Conservation (phyloP, 2,888 invertebrate genomes). For the Cephonodes hylas region DNA sequence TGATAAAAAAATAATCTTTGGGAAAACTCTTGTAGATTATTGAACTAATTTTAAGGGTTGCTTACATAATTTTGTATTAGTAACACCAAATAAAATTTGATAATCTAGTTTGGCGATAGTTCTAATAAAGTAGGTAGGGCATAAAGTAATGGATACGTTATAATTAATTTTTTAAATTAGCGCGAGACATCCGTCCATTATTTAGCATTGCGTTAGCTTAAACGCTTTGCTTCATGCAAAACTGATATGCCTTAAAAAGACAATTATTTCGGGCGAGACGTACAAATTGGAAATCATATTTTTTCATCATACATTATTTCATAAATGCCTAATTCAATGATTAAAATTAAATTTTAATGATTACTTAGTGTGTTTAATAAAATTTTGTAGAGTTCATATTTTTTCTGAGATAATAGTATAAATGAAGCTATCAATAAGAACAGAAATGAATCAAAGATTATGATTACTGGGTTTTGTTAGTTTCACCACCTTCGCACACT, state of each 20-base stretch:
- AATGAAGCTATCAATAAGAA: not conserved
- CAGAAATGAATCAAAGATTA: not conserved
- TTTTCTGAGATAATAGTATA: too few species aligned
- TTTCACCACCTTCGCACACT: not conserved
- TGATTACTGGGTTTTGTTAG: not conserved
- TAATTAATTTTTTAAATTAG: slow-evolving; percentile 1
- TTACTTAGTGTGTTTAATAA: too few species aligned
- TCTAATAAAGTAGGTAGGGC: not conserved
- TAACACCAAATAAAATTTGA: not conserved
- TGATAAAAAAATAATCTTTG: not conserved
- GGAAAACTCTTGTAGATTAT: not conserved
- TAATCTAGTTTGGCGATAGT: not conserved
- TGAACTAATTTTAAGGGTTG: not conserved
- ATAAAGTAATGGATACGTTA: not conserved
- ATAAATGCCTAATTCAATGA: not conserved
- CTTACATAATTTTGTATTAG: not conserved
- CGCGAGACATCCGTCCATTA: slow-evolving; percentile 15
- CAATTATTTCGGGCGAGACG: not conserved
- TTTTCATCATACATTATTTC: not conserved
- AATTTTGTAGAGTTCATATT: too few species aligned
- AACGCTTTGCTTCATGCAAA: slow-evolving; percentile 8
- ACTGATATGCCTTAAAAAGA: not conserved
- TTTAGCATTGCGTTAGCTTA: slow-evolving; percentile 10
- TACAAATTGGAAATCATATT: not conserved
- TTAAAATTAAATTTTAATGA: too few species aligned